phyloP scores from a whole-genome alignment of 23 tunicate species.

The Oikopleura vanhoeffeni region DNA sequence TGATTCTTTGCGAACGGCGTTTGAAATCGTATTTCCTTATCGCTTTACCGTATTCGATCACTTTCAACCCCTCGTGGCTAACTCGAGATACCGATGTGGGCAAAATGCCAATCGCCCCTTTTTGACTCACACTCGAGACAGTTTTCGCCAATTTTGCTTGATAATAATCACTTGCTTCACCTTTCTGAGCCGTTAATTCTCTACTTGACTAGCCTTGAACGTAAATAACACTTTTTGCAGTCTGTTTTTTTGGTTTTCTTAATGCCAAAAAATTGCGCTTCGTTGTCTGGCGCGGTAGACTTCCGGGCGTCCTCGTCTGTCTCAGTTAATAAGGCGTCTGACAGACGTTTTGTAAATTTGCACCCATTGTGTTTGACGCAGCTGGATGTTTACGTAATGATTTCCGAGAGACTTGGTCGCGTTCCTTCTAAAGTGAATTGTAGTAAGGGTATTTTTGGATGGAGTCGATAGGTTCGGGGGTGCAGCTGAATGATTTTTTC shows the following conservation, averaged over 20 bases:
- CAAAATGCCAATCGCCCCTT: constrained; percentile 36
- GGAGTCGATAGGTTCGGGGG: too few species aligned
- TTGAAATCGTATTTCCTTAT: constrained; percentile 49
- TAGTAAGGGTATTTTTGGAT: too few species aligned
- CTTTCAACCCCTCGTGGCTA: background rate
- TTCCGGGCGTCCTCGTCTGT: background rate
- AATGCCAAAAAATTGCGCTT: background rate
- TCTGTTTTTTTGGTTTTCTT: constrained; percentile 14
- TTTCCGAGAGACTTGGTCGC: too few species aligned
- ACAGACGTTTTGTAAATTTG: background rate
- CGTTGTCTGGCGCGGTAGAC: background rate
- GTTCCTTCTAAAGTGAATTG: too few species aligned
- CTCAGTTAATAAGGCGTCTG: background rate
- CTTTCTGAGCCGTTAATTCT: constrained; percentile 35
- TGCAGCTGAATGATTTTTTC: background rate
- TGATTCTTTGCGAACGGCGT: constrained; percentile 34
- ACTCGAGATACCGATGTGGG: too few species aligned
- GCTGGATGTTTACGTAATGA: too few species aligned
- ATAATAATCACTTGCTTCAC: too few species aligned
- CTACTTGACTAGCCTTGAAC: constrained; percentile 39
- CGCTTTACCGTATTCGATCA: constrained; percentile 34
- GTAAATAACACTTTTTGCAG: constrained; percentile 52
- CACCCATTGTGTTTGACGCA: background rate
- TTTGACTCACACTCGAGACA: constrained; percentile 59
- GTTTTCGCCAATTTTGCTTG: constrained; percentile 41